Evolutionary conservation across 2,113 vertebrate genomes (phyloP).

Genomic region (Tilapia sparmanii): DNA sequence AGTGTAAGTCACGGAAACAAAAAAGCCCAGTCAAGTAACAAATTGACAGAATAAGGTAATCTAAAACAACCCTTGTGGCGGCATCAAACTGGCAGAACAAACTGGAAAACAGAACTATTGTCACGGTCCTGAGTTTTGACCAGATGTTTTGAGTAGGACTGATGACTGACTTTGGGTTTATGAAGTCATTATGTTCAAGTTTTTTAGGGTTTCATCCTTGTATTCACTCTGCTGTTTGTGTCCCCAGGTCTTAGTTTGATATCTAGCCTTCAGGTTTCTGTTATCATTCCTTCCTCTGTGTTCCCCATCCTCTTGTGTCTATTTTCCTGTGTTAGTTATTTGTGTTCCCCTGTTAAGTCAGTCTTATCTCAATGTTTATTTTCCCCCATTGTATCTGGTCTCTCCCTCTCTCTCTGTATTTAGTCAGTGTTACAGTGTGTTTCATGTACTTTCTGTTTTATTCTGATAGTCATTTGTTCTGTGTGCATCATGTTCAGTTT

Average conservation of each 20-base stretch:
- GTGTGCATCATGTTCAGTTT: neutral
- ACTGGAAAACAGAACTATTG: neutral
- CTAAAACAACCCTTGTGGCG: neutral
- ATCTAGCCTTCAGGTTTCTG: neutral
- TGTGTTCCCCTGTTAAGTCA: neutral
- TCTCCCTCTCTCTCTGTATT: neutral
- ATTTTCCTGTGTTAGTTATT: neutral
- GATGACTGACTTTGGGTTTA: neutral
- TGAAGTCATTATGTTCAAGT: neutral
- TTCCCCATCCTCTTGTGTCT: neutral
- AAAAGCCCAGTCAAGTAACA: neutral
- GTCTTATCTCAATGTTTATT: neutral
- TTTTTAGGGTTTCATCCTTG: neutral
- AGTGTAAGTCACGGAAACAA: neutral
- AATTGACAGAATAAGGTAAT: neutral
- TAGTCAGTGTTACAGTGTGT: neutral
- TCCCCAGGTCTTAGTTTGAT: neutral
- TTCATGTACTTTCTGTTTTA: neutral
- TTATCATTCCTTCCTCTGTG: neutral
- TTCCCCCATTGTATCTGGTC: neutral
- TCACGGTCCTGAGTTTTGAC: neutral
- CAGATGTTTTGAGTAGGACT: neutral
- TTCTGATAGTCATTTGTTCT: neutral
- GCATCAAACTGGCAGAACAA: neutral
- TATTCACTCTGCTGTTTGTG: neutral